phyloP scores from a whole-genome alignment of 2,113 vertebrate species.

The Carlito syrichta region DNA sequence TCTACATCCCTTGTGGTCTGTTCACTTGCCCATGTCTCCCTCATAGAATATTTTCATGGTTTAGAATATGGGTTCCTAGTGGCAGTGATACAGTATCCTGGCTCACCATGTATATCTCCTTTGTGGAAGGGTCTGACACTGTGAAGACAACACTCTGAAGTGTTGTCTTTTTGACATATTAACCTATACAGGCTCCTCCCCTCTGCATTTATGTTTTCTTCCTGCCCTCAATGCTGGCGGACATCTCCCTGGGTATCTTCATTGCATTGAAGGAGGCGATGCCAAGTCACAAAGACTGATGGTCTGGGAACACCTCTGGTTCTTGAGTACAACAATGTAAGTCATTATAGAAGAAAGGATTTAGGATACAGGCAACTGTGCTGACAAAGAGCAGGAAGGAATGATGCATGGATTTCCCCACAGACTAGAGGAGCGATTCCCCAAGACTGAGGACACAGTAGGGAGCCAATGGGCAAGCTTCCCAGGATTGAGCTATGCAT shows the following conservation, averaged over 20 bases:
- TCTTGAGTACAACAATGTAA: not conserved
- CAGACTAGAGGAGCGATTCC: not conserved
- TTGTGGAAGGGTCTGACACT: not conserved
- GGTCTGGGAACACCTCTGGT: not conserved
- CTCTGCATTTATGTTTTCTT: not conserved
- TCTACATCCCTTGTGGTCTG: not conserved
- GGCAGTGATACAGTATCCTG: not conserved
- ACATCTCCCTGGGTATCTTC: not conserved
- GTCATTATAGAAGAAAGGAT: not conserved
- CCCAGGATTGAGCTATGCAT: not conserved
- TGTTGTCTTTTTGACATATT: not conserved
- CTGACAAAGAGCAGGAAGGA: not conserved
- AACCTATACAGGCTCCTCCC: not conserved
- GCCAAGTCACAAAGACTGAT: not conserved
- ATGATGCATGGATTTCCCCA: not conserved
- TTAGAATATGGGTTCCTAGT: not conserved
- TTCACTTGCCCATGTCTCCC: not conserved
- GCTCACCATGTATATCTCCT: not conserved
- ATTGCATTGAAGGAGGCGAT: not conserved
- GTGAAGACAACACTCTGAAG: not conserved
- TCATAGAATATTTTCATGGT: not conserved
- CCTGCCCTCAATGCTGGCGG: not conserved
- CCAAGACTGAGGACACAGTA: not conserved
- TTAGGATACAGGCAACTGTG: no score
- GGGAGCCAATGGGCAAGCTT: not conserved